Evolutionary conservation across 2,888 invertebrate species (phyloP), one percentile per base, ranked within the genome.

Genomic region (Andrena haemorrhoa): DNA sequence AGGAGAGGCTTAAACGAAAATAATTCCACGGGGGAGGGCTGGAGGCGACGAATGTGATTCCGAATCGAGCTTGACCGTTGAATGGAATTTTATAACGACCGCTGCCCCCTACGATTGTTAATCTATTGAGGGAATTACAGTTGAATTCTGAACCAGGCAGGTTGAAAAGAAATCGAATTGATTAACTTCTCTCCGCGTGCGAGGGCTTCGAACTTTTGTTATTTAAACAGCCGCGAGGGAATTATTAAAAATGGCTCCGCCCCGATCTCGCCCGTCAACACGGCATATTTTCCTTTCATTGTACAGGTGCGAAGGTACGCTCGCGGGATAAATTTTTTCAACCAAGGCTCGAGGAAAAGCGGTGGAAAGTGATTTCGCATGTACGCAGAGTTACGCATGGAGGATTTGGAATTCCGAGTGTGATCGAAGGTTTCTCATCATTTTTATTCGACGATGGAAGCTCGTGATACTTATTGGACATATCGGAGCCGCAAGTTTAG

Each of bases 231-330:
- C 29, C 12, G 8, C 16, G 47, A 41, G 23, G 20, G 16, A n/a
- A 33, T 26, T 16, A 49, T 64, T 31, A n/a, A 58, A 76, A 75
- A 64, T n/a, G 6, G 16, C 70, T n/a, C 61, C 16, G 5, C 16
- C 23, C 35, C 23, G n/a, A 3, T 47, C 31, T 20, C 20, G 31
- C 63, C 8, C 10, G n/a, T 33, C 63, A 47, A 49, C 47, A 31
- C 7, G 60, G 53, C 41, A 7, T 68, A 56, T 64, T 71, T 71
- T 63, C 26, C 56, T 76, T 64, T 29, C 76, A 71, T 76, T n/a
- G 70, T 8, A 23, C 16, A 1, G 10, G 16, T 5, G 23, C 61
- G 33, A 69, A 71, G 47, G 47, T 76, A 47, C 47, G n/a, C 41
- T 20, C n/a, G 33, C 51, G 29, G 35, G 47, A 41, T 63, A 61